phyloP scores from a whole-genome alignment of 2,113 vertebrate genomes.

The Chauna torquata region DNA sequence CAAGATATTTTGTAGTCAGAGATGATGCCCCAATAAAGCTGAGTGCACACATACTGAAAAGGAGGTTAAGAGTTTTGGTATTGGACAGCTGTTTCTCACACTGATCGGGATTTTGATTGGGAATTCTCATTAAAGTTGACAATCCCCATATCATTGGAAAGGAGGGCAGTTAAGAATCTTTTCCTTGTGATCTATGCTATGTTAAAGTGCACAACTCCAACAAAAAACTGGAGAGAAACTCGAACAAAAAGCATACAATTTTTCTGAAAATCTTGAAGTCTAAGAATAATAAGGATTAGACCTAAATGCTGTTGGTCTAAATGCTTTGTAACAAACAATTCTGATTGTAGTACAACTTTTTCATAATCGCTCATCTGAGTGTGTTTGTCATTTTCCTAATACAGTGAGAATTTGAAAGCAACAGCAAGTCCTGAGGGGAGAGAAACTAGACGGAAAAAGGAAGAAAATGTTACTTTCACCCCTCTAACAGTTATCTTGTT shows the following conservation, averaged over 20 bases:
- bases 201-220: background rate
- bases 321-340: background rate
- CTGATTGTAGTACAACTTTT: background rate
- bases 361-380: background rate
- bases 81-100: background rate
- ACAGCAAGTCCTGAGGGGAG: constrained; percentile 24
- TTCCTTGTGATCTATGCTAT: background rate
- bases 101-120: background rate
- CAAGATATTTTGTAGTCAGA: background rate
- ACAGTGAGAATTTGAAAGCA: constrained; percentile 81
- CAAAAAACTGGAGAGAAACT: background rate
- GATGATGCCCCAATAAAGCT: background rate
- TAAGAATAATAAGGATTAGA: background rate
- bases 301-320: background rate
- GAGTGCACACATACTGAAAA: background rate
- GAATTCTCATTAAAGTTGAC: background rate
- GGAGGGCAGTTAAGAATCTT: background rate
- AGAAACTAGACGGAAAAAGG: constrained; percentile 72
- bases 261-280: background rate
- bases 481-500: constrained; percentile 88
- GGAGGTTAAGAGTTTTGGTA: background rate
- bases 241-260: background rate
- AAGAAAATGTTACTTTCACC: constrained; percentile 82
- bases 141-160: background rate
- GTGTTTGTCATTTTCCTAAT: background rate